Base-by-base conservation (phyloP, 1,140 invertebrate species). In the Zaprionus inermis region DNA sequence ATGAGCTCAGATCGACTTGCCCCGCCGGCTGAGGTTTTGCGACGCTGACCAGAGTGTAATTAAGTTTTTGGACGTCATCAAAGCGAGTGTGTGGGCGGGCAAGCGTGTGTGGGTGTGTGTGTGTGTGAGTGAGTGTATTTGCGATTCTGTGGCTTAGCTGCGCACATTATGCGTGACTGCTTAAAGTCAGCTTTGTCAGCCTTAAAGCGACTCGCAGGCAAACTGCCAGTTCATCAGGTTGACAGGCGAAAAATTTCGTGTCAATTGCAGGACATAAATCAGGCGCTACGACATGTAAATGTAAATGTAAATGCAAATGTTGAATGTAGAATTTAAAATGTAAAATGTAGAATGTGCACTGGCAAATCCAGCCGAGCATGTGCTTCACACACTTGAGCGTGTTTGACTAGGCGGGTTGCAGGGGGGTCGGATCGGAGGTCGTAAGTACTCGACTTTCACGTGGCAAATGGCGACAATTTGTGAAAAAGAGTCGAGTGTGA, bases 381-480 rank as follows among this genome's bases (percentile, higher is more conserved):
- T 44, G 32, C 65, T 63, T 41, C 66, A 69, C 46, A 16, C 41
- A 56, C 64, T 57, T 61, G 57, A 61, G 56, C 36, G 24, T 28
- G 24, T 68, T 58, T 73, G 52, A 60, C 66, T 70, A 41, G n/a
- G 7, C n/a, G 16, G 60, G 11, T 4, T 9, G 22, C 11, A 3
- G 36, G 6, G 7, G 7, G 34, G 18, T 34, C 5, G 2, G 24
- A 12, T 22, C 24, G 18, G 16, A 41, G 44, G 28, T 32, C 34
- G 16, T 28, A 59, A 68, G 65, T 68, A 64, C 61, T 61, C 64
- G 49, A 78, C 56, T 32, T 38, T 61, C 16, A 55, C 58, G 20
- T 69, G 78, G 83, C 71, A 88, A 88, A 88, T 88, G 82, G 83
- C 66, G 82, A 86, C 82, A 86, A 86, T 86, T 88, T 86, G 82